Conservation (phyloP, 2,888 invertebrate genomes). For the Cremastinae sp. region DNA sequence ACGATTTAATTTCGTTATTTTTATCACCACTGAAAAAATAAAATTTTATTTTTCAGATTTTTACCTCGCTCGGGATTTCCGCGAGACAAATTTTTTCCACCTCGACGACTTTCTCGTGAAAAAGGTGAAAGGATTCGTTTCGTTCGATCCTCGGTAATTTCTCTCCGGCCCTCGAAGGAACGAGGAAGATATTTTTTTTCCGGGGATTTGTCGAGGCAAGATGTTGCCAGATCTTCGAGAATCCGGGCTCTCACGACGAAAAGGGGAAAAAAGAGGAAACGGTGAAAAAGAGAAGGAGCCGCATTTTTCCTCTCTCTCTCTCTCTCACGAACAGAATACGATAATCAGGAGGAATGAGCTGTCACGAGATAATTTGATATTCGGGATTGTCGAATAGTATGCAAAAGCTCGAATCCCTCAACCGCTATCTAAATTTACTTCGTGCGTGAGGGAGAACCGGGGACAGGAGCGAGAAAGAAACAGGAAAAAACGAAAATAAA, state of each 20-base stretch:
- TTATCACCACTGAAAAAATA: no score
- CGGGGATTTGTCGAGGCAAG: slow-evolving; percentile 3
- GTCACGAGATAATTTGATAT: slow-evolving; percentile 61
- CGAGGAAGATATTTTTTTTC: slow-evolving; percentile 26
- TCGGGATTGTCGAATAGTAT: slow-evolving; percentile 14
- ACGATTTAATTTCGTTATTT: no score
- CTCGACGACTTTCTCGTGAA: neutral
- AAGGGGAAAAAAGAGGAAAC: neutral
- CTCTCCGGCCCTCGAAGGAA: slow-evolving; percentile 14
- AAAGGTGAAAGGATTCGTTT: neutral
- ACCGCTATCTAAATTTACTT: neutral
- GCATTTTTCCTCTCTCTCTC: neutral
- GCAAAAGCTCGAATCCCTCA: neutral
- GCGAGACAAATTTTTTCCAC: neutral
- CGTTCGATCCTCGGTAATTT: slow-evolving; percentile 27
- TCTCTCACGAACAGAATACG: neutral
- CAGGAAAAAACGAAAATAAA: slow-evolving; percentile 38
- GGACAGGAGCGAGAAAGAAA: slow-evolving; percentile 13
- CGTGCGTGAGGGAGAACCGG: neutral
- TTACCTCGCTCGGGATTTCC: neutral
- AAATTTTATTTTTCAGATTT: neutral
- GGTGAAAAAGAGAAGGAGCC: neutral
- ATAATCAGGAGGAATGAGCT: slow-evolving; percentile 59
- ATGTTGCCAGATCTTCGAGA: neutral
- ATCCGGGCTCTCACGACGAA: neutral